Conservation (phyloP, 30 jellyfish, hydroid and myxozoan genomes). For the Aurelia aurita region DNA sequence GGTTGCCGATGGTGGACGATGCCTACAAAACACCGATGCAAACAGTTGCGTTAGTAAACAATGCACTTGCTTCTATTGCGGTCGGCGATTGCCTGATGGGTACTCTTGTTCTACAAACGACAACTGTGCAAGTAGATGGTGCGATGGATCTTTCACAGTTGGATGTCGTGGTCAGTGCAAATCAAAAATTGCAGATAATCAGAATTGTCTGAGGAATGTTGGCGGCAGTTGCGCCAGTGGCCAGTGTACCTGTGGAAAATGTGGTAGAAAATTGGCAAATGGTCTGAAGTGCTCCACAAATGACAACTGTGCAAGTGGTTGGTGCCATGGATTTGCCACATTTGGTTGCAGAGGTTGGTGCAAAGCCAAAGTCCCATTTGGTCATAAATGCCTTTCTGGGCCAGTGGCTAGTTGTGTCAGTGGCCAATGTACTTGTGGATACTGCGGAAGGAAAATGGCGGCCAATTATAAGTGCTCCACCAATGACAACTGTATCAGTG, state of each 20-base stretch:
- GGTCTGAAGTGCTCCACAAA: background rate
- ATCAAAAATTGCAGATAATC: background rate
- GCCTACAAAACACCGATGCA: background rate
- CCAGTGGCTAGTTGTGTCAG: background rate
- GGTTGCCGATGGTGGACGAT: too few relatives aligned
- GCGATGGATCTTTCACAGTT: background rate
- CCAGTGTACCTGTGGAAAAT: background rate
- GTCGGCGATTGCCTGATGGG: background rate
- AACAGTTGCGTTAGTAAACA: background rate
- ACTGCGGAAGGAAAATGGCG: background rate
- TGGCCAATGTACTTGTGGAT: conserved; percentile 10
- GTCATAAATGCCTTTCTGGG: background rate
- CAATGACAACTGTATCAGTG: background rate
- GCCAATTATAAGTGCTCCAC: background rate
- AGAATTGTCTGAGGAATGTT: background rate
- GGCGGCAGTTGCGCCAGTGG: background rate
- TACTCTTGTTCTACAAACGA: background rate
- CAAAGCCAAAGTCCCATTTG: background rate
- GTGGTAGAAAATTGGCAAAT: background rate
- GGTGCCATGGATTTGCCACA: background rate
- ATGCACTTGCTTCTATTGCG: conserved; percentile 8
- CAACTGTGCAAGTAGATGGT: background rate
- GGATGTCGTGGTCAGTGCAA: background rate
- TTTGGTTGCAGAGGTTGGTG: background rate
- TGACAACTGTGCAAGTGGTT: conserved; percentile 8